Base-by-base conservation (phyloP, 2,888 invertebrate genomes). In the Synanthedon andrenaeformis region DNA sequence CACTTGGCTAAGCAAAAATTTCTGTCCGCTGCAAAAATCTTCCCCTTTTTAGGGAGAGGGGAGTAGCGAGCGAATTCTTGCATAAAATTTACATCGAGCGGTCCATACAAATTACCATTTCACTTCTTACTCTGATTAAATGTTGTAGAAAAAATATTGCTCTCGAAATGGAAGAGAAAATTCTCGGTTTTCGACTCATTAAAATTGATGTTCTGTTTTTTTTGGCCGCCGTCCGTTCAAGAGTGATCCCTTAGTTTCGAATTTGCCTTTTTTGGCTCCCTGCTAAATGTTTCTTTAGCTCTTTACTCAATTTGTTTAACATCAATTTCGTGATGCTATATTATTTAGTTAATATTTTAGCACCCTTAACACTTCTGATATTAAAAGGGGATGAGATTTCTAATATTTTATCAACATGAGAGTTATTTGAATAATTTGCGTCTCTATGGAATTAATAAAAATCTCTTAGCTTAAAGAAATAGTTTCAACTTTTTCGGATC, bases 31-130 rank as follows among this genome's bases (percentile, higher is more conserved):
- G 83, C 85, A 84, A 84, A 85, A 84, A 83, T 85, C 78, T 82
- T 76, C 83, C 82, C 80, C 68, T 77, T 69, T 82, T 81, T 76
- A 77, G 79, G 75, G 76, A 72, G 78, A 78, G 80, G 76, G 80
- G 81, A 75, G 76, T 66, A 66, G 65, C 76, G 77, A 73, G 79
- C 77, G 80, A 82, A 85, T 85, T 85, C 85, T 85, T 84, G 85
- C 85, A 86, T 86, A 86, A 86, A 86, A 85, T 85, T 83, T 84
- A 85, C 86, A 87, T 87, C 85, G 85, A 79, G 85, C 82, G 86
- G 85, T 85, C 83, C 83, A 86, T 84, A 87, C 85, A 86, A 86
- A 87, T 87, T 85, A 85, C 83, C 85, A 85, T 86, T 85, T 82
- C 83, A 79, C 82, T 82, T 83, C 84, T 85, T 84, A 81, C 83